Evolutionary conservation across 1,140 invertebrate genomes (phyloP).

Genomic region (Drosophila mauritiana): DNA sequence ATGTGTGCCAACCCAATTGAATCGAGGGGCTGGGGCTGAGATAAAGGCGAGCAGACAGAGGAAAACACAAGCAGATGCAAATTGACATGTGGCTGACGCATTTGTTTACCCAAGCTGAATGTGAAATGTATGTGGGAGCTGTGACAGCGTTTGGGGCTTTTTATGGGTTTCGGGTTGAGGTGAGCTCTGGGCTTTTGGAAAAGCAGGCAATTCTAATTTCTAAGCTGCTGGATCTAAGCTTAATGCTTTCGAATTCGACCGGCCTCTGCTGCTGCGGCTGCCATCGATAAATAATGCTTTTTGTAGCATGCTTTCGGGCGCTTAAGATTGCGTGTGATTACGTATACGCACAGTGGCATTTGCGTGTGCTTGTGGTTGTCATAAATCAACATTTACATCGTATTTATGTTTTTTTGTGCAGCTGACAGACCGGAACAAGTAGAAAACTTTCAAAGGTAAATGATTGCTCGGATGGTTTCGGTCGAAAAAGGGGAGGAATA

Average conservation of each 20-base stretch:
- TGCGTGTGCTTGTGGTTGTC: conserved; percentile 48
- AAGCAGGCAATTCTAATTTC: conserved; percentile 44
- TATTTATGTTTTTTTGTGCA: conserved; percentile 50
- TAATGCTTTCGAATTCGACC: conserved; percentile 29
- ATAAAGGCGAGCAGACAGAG: conserved; percentile 19
- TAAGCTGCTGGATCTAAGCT: conserved; percentile 28
- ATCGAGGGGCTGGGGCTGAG: background rate
- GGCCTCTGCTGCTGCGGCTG: conserved; percentile 19
- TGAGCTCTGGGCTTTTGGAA: conserved; percentile 28
- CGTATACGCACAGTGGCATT: conserved; percentile 3
- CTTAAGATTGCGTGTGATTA: conserved; percentile 52
- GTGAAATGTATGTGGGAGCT: conserved; percentile 55
- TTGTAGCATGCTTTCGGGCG: conserved; percentile 42
- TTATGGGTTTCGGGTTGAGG: background rate
- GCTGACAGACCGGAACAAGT: conserved; percentile 44
- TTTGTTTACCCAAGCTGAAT: conserved; percentile 72
- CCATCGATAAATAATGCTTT: conserved; percentile 76
- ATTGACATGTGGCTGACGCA: conserved; percentile 68
- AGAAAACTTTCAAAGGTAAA: conserved; percentile 21
- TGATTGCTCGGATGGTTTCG: conserved; percentile 2
- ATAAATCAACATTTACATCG: conserved; percentile 77
- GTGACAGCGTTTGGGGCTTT: conserved; percentile 14
- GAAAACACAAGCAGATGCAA: conserved; percentile 33
- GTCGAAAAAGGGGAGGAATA: background rate
- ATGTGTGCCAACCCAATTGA: too few species aligned